Evolutionary conservation across 2,888 invertebrate species (phyloP), one percentile per base, ranked within the genome.

Genomic region (Harpalus rubripes): DNA sequence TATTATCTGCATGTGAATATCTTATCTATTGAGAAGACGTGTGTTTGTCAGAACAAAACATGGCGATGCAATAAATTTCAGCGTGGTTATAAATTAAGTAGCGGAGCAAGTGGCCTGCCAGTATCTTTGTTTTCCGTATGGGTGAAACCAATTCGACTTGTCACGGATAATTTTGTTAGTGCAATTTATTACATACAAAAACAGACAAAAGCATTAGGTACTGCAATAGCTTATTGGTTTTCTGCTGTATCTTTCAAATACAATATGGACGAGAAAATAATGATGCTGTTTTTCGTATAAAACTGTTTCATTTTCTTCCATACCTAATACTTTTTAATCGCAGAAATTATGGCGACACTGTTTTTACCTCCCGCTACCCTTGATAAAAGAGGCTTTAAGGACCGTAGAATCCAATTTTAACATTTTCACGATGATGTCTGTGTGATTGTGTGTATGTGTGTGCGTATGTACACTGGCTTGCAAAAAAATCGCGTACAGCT

Each of bases 91-190:
- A 68, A 68, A 68, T 68, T 68, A 68, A 39, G 68, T 68, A 63
- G 63, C 63, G 26, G 18, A 59, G 59, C 59, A 63, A 63, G 63
- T 63, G 63, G 22, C 16, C 56, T 59, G 59, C 59, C 59, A 59
- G 59, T 59, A 59, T 68, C 68, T 68, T 68, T 68, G 68, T 68
- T 68, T 68, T 32, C 32, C 68, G 68, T 68, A 68, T 68, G 68
- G 68, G 15, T 68, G 39, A 32, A 68, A 68, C 68, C 68, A 68
- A 68, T 68, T 68, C 68, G 68, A 68, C 68, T 68, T 68, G 68
- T 68, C 68, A 68, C 68, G 68, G 68, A 39, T 68, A 68, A 68
- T 68, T 68, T 68, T 68, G 39, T 68, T 68, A 68, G 26, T 68
- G 68, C 68, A 68, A 68, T 68, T 68, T 68, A 68, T 68, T 68